Base-by-base conservation (phyloP, 2,797 vertebrate genomes). In the Notolabrus celidotus region DNA sequence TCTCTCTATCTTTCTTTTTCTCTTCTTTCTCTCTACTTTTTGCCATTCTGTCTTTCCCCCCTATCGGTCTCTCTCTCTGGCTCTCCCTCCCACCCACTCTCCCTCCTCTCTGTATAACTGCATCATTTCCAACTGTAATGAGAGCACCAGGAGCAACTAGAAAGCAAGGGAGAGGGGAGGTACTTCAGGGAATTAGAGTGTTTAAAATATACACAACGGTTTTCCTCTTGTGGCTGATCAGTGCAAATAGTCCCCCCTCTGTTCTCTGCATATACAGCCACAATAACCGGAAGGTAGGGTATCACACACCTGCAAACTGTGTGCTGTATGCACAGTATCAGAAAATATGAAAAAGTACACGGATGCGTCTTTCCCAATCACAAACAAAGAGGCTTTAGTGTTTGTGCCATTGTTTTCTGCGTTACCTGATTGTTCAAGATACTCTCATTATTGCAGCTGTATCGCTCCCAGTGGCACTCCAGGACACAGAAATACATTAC, bases 141-240 rank as follows among this genome's bases (percentile, higher is more conserved):
- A 89, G 81, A 83, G 83, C 82, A 88, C 77, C 71, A 85, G 70
- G 78, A 82, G 77, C 83, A 82, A 67, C 14, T 56, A 71, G 66
- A 62, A 73, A 77, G 81, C 57, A 53, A 58, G 68, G 55, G 67
- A 82, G 74, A 69, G 54, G 68, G 74, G 67, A 77, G 67, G 72
- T 81, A 85, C 85, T 86, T 90, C 39, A 62, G 87, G 80, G 90
- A 87, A 89, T 88, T 83, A 71, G 52, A 84, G 77, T 78, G 74
- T 91, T 91, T 90, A 86, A 89, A 90, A 91, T 90, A 85, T 71
- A 91, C 88, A 88, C 85, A 88, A 71, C 74, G 14, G 71, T 58
- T 84, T 88, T 85, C 71, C 87, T 87, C 87, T 78, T 82, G 87
- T 82, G 86, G 74, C 67, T 82, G 77, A 89, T 86, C 82, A 84